Evolutionary conservation across 1,140 invertebrate genomes (phyloP).

Genomic region (Caerostris extrusa): DNA sequence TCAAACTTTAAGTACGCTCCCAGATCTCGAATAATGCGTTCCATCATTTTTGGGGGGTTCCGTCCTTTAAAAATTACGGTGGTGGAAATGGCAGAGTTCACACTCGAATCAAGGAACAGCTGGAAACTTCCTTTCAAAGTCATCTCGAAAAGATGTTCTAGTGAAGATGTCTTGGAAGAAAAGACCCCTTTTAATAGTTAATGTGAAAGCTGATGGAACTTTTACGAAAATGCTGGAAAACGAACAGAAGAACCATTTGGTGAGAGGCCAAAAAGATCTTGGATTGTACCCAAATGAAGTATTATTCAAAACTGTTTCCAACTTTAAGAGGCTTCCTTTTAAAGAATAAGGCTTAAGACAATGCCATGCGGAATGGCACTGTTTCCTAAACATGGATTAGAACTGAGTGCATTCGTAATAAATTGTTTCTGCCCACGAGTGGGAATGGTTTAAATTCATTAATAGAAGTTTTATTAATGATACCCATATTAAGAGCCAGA

Average conservation of each 20-base stretch:
- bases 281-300: constrained; percentile 18
- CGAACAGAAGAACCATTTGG: constrained; percentile 14
- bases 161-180: background rate
- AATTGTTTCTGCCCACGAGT: background rate
- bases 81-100: background rate
- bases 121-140: background rate
- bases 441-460: background rate
- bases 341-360: background rate
- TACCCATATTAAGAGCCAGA: background rate
- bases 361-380: background rate
- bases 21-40: background rate
- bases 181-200: constrained; percentile 36
- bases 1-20: background rate
- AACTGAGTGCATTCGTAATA: background rate
- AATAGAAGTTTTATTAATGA: background rate
- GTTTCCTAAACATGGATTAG: background rate
- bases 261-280: background rate
- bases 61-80: background rate
- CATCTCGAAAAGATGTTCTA: constrained; percentile 15
- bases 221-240: constrained; percentile 7
- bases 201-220: constrained; percentile 20
- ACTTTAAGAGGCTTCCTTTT: constrained; percentile 3
- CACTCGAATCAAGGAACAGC: background rate
- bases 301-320: constrained; percentile 23
- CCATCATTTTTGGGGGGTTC: background rate